phyloP scores from a whole-genome alignment of 2,888 invertebrate genomes.

The Bembecia ichneumoniformis region DNA sequence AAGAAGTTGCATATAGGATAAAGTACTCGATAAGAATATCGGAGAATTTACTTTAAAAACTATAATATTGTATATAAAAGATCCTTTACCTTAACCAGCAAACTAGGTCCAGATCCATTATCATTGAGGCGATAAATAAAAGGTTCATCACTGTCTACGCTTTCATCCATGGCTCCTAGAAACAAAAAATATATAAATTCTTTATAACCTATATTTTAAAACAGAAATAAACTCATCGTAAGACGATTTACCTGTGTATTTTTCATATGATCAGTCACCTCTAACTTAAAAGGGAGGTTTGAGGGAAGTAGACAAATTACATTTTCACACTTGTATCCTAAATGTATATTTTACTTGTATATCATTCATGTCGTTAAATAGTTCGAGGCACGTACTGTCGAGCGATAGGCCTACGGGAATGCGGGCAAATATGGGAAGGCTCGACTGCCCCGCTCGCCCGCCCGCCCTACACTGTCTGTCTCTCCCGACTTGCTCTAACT shows the following conservation, averaged over 20 bases:
- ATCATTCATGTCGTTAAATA: neutral
- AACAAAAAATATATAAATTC: neutral
- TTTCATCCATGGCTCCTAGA: constrained; percentile 43
- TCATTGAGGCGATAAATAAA: constrained; percentile 84
- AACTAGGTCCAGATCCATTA: constrained; percentile 80
- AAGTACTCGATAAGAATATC: neutral
- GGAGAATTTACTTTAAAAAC: neutral
- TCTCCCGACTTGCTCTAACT: constrained; percentile 9
- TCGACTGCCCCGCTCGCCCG: constrained; percentile 36
- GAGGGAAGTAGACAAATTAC: neutral
- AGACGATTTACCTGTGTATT: neutral
- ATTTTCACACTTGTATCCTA: neutral
- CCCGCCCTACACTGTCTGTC: constrained; percentile 48
- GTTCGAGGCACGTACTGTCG: neutral
- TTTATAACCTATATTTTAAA: neutral
- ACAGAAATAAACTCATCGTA: neutral
- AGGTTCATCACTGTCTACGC: constrained; percentile 73
- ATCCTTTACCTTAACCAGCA: constrained; percentile 76
- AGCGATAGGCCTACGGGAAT: neutral
- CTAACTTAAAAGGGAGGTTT: neutral
- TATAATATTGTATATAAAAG: neutral
- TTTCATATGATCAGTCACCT: neutral
- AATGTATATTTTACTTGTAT: neutral
- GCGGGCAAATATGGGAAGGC: constrained; percentile 1
- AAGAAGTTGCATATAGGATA: too few species aligned